Conservation (phyloP, 2,113 vertebrate species). For the Sula dactylatra region DNA sequence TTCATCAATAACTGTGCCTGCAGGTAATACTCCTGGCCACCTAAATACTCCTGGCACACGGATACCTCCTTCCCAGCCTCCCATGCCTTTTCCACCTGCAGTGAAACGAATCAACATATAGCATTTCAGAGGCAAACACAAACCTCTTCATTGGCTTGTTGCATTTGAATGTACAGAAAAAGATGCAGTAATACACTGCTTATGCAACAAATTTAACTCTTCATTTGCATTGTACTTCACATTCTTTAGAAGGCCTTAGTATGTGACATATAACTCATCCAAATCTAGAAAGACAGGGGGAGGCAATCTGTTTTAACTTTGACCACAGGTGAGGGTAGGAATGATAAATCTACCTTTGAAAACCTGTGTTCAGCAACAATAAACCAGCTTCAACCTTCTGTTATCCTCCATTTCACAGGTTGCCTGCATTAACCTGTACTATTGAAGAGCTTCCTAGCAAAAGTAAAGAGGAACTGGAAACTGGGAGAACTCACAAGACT, state of each 20-base stretch:
- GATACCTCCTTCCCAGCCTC: constrained; percentile 88
- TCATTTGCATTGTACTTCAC: not conserved
- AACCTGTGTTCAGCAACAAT: not conserved
- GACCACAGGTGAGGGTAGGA: not conserved
- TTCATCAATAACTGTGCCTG: constrained; percentile 73
- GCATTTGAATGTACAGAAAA: not conserved
- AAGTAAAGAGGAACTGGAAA: not conserved
- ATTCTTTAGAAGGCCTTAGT: not conserved
- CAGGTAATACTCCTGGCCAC: constrained; percentile 79
- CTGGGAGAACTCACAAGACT: not conserved
- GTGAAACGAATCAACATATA: not conserved
- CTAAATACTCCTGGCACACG: constrained; percentile 85
- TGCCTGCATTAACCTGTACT: not conserved
- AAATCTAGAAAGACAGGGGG: not conserved
- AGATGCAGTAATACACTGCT: not conserved
- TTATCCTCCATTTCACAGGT: not conserved
- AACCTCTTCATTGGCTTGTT: not conserved
- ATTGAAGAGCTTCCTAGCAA: not conserved
- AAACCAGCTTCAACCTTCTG: not conserved
- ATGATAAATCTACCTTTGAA: not conserved
- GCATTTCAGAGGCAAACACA: not conserved
- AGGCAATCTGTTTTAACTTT: not conserved
- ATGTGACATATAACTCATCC: not conserved
- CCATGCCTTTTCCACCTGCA: constrained; percentile 85
- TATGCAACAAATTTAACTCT: not conserved